Conservation (phyloP, 1,140 invertebrate species). For the Lanistes nyassanus region DNA sequence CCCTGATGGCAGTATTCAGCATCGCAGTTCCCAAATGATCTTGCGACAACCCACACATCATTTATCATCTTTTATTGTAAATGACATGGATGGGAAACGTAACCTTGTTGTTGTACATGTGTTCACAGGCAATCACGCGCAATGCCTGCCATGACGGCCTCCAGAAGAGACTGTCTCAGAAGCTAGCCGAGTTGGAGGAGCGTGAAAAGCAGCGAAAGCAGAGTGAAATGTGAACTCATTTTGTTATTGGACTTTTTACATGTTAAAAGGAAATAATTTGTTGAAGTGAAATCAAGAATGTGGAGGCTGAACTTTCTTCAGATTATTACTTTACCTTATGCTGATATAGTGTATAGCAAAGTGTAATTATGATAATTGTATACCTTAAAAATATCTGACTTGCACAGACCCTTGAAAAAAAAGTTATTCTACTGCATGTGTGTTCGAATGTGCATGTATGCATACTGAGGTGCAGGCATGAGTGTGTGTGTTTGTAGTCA, state of each 20-base stretch:
- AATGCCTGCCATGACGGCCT: slow-evolving; percentile 59
- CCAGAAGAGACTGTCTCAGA: slow-evolving; percentile 48
- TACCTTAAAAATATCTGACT: no score
- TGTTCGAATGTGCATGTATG: neutral
- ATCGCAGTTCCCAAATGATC: no score
- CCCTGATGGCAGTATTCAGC: no score
- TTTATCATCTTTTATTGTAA: no score
- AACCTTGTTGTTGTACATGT: slow-evolving; percentile 14
- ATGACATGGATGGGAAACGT: no score
- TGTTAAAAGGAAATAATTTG: neutral
- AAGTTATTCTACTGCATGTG: no score
- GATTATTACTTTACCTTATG: no score
- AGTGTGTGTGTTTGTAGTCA: neutral
- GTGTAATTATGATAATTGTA: no score
- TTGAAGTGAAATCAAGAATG: neutral
- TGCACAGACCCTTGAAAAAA: no score
- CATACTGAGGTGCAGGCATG: neutral
- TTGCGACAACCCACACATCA: no score
- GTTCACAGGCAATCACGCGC: slow-evolving; percentile 56
- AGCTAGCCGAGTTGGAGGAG: slow-evolving; percentile 57
- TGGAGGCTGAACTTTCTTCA: no score
- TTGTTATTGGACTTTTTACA: neutral
- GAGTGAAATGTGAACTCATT: slow-evolving; percentile 47
- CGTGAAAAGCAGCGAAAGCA: slow-evolving; percentile 51
- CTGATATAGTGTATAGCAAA: no score